Conservation (phyloP, 1,140 invertebrate genomes). For the Bombus confusus region DNA sequence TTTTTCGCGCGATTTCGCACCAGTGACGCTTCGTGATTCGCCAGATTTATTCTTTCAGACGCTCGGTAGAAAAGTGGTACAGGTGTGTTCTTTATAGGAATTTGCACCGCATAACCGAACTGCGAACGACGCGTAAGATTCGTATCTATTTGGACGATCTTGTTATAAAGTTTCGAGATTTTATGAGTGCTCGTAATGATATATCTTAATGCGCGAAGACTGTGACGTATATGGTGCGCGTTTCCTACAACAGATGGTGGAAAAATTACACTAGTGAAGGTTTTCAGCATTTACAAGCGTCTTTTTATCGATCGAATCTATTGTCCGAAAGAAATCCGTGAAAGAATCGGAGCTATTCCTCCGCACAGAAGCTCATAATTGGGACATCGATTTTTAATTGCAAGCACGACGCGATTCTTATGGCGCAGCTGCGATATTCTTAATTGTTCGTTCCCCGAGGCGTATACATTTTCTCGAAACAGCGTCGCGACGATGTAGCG, state of each 20-base stretch:
- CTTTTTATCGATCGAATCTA: background rate
- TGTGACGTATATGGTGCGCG: no score
- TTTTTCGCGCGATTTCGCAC: no score
- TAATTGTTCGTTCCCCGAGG: background rate
- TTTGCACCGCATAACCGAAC: no score
- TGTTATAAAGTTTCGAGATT: background rate
- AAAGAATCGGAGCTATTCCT: background rate
- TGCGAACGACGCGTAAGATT: no score
- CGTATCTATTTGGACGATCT: background rate
- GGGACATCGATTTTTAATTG: constrained; percentile 29
- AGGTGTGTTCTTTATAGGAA: no score
- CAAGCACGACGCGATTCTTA: background rate
- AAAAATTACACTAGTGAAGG: background rate
- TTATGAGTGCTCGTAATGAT: background rate
- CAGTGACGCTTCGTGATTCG: background rate
- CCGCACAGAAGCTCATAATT: background rate
- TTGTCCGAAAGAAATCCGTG: background rate
- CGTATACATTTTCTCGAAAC: background rate
- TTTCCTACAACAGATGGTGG: no score
- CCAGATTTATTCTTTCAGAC: background rate
- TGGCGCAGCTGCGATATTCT: no score
- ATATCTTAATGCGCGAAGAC: no score
- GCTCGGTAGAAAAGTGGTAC: background rate
- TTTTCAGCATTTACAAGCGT: background rate
- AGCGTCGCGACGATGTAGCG: background rate